Percentiles rank a stretch among this genome's conserved stretches.
phyloP scores from a whole-genome alignment of 2,113 vertebrate genomes.

The Microcebus griseorufus region DNA sequence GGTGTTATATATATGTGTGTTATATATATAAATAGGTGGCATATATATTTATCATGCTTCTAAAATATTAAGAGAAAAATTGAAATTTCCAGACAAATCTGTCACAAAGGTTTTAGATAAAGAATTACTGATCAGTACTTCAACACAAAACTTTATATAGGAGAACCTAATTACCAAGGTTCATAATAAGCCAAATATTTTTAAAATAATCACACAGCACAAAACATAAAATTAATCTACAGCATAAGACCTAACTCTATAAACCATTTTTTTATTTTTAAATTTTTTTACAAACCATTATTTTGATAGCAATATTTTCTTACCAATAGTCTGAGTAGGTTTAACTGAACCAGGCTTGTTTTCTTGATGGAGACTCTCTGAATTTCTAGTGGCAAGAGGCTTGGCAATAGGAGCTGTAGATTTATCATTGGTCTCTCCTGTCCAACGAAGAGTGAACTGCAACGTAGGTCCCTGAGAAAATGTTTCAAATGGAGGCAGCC shows the following conservation, averaged over 20 bases:
- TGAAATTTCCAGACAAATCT: not conserved
- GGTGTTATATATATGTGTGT: not conserved
- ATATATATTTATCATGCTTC: not conserved
- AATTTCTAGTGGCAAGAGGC: slow-evolving; percentile 96
- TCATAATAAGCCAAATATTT: slow-evolving; percentile 42
- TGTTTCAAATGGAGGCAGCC: slow-evolving; percentile 97
- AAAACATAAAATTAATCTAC: slow-evolving; percentile 5
- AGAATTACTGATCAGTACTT: not conserved
- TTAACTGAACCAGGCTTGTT: slow-evolving; percentile 94
- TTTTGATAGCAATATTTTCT: slow-evolving; percentile 67
- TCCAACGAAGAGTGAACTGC: slow-evolving; percentile 98
- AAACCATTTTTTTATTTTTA: not conserved
- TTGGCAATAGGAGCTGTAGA: slow-evolving; percentile 96
- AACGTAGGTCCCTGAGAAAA: slow-evolving; percentile 99
- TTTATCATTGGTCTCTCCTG: slow-evolving; percentile 93
- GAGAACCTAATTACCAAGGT: not conserved
- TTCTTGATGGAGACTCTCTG: slow-evolving; percentile 93
- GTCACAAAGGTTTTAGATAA: not conserved
- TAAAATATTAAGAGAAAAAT: not conserved
- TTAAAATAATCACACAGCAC: not conserved
- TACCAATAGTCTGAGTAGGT: slow-evolving; percentile 93
- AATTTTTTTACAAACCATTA: slow-evolving; percentile 10
- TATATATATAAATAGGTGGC: not conserved
- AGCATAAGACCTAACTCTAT: not conserved
- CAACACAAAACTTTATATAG: not conserved